Percentiles rank a stretch among this genome's conserved stretches.
These are phyloP conservation scores for Halichondria panicea DNA, from an alignment of 37 sponge, comb jelly and placozoan genomes.

Conservation along the genomic window DNA sequence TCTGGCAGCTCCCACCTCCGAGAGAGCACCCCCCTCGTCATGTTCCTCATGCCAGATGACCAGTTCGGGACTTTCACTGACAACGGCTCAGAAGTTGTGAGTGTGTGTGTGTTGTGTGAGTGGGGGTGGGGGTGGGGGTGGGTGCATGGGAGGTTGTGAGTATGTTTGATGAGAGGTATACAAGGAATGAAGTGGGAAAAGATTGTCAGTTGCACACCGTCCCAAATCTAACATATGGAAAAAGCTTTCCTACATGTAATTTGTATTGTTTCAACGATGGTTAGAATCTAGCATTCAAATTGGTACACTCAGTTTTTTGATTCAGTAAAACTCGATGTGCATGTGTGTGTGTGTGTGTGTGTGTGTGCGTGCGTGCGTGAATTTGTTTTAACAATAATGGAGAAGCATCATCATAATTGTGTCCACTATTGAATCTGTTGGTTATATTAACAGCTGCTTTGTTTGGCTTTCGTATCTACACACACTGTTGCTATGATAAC, in stretches of 20 bases:
- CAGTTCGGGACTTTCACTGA: slow-evolving; percentile 28
- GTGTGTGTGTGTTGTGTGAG: neutral
- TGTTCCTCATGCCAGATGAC: slow-evolving; percentile 23
- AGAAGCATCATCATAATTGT: neutral
- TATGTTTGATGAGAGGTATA: neutral
- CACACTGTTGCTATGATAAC: too few species aligned
- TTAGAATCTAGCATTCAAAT: too few species aligned
- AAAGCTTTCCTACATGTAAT: too few species aligned
- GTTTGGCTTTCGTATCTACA: too few species aligned
- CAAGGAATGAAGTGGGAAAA: too few species aligned
- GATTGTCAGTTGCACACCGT: too few species aligned
- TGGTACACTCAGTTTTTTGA: too few species aligned
- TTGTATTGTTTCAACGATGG: too few species aligned
- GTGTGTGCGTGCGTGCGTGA: slow-evolving; percentile 31
- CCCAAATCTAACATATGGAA: too few species aligned
- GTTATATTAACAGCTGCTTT: too few species aligned
- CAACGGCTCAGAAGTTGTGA: slow-evolving; percentile 32
- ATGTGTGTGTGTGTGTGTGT: slow-evolving; percentile 8
- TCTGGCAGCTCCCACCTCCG: slow-evolving; percentile 5
- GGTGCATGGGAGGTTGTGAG: neutral
- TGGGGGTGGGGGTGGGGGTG: slow-evolving; percentile 4
- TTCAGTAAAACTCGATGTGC: too few species aligned
- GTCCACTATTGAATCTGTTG: too few species aligned
- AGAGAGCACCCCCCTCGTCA: neutral
- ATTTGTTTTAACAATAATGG: neutral